Evolutionary conservation across 1,140 invertebrate species (phyloP), one percentile per base, ranked within the genome.

Genomic region (Neodiprion fabricii): DNA sequence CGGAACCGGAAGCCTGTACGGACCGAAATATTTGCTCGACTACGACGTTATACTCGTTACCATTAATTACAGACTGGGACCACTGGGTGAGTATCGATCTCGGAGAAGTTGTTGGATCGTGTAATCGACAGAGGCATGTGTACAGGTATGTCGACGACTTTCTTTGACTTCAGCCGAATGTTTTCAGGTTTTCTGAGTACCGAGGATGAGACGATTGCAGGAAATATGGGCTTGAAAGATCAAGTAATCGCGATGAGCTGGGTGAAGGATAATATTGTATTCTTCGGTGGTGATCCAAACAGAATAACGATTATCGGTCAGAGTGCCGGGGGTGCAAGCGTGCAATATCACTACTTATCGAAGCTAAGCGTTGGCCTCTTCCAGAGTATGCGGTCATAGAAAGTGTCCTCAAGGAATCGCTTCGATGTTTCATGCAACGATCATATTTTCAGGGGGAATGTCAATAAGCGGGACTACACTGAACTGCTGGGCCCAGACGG

Each of bases 381-480:
- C 75, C 82, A 80, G 80, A 81, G 91, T 91, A 70, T 5, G 88
- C 85, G 17, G 80, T 87, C 40, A 88, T 88, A 28, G 10, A 40
- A 40, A 40, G 11, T 61, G 3, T 12, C 61, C 23, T 23, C 10
- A 49, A 68, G 67, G 9, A 48, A 53, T 48, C 4, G 28, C 12
- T 23, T 70, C 8, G 48, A n/a, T 65, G 67, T 68, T 50, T 72
- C 65, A 53, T 71, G 1, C 10, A 9, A 67, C 72, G 53, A 53
- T 71, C 2, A 11, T 11, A 71, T 93, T 94, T 80, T 83, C 92
- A 81, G 90, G 91, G 70, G 95, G 93, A 5, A 93, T 97, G 68
- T 92, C 95, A 0, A 91, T 94, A 85, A 96, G 95, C 81, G 96
- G 96, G 0, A 93, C 93, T 12, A 91, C 92, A 5, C 85, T 95